These are phyloP conservation scores for Drosophila putrida DNA, from an alignment of 2,888 invertebrate genomes.

Conservation along the genomic window DNA sequence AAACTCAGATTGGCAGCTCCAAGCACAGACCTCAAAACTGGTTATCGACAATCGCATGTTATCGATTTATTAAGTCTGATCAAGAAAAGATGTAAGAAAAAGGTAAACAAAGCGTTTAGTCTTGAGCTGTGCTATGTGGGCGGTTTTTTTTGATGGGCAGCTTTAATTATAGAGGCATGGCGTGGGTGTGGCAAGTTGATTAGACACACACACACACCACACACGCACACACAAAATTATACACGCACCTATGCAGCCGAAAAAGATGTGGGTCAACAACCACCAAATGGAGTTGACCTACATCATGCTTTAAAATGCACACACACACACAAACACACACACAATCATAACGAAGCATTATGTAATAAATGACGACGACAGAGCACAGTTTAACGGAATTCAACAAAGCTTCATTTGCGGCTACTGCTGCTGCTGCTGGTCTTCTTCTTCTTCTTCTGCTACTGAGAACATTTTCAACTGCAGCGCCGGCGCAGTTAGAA, in stretches of 20 bases:
- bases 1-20: conserved; percentile 32
- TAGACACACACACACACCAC: conserved; percentile 35
- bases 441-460: no score
- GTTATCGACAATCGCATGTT: conserved; percentile 35
- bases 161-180: conserved; percentile 34
- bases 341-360: conserved; percentile 48
- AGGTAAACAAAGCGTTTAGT: conserved; percentile 7
- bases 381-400: conserved; percentile 68
- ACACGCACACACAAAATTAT: conserved; percentile 31
- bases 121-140: neutral
- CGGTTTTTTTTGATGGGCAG: conserved; percentile 42
- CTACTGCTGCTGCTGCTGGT: conserved; percentile 12
- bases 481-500: conserved; percentile 70
- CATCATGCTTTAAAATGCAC: conserved; percentile 73
- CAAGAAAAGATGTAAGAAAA: neutral
- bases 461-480: conserved; percentile 35
- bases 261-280: conserved; percentile 78
- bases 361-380: conserved; percentile 64
- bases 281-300: conserved; percentile 79
- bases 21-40: neutral
- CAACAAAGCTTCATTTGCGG: conserved; percentile 11
- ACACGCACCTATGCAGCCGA: conserved; percentile 43
- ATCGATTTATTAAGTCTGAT: conserved; percentile 26
- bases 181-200: conserved; percentile 51
- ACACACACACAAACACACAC: conserved; percentile 35